Conservation (phyloP, 2,113 vertebrate species). For the Equus quagga region DNA sequence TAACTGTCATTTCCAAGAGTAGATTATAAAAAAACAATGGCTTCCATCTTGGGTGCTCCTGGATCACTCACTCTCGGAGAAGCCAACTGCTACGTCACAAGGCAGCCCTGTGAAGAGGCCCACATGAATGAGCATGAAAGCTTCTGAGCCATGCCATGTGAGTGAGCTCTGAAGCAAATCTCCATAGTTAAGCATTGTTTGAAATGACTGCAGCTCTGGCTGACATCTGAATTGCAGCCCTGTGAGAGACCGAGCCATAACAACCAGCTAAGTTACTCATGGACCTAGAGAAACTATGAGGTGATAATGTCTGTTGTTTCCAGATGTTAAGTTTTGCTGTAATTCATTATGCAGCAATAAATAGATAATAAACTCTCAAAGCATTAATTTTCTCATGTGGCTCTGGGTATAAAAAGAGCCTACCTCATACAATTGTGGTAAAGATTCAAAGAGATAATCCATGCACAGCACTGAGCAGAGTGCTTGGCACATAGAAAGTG, state of each 20-base stretch:
- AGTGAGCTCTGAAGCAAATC: background rate
- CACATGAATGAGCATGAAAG: accelerated
- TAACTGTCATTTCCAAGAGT: background rate
- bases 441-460: background rate
- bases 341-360: background rate
- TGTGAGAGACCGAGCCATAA: background rate
- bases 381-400: background rate
- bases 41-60: background rate
- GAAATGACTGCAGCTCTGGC: accelerated
- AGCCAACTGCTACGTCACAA: background rate
- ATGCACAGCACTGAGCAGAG: background rate
- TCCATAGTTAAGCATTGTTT: background rate
- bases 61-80: background rate
- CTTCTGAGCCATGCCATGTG: background rate
- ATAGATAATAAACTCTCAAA: background rate
- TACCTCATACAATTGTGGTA: background rate
- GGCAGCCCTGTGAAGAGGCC: background rate
- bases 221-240: accelerated
- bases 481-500: background rate
- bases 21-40: background rate
- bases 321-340: background rate
- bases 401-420: background rate
- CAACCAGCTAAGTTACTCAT: too few species aligned
- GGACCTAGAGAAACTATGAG: background rate
- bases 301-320: background rate